Evolutionary conservation across 2,797 vertebrate genomes (phyloP).

Genomic region (Falco rusticolus): DNA sequence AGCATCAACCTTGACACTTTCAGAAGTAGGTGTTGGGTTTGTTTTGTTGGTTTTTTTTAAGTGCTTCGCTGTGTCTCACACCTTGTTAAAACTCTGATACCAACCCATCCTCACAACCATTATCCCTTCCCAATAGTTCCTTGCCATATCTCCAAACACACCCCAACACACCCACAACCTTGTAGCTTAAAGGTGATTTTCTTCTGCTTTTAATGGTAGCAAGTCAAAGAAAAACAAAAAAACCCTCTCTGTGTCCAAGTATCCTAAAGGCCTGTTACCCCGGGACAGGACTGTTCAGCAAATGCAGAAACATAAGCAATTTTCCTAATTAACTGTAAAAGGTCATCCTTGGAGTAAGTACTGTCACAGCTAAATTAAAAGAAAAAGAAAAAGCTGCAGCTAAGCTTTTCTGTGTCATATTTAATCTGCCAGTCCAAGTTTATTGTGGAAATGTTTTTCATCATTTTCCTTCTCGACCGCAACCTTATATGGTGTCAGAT

Average conservation of each 20-base stretch:
- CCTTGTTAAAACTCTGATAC: neutral
- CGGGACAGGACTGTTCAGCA: neutral
- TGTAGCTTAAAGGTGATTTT: neutral
- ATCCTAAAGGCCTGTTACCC: neutral
- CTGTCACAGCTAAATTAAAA: neutral
- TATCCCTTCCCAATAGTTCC: neutral
- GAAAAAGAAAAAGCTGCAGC: neutral
- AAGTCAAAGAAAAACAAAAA: neutral
- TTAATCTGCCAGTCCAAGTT: neutral
- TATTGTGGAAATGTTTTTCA: slow-evolving; percentile 29
- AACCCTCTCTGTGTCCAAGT: neutral
- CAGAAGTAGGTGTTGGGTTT: neutral
- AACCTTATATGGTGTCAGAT: slow-evolving; percentile 31
- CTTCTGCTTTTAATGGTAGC: neutral
- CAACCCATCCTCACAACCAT: neutral
- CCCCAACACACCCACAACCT: neutral
- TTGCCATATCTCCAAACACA: neutral
- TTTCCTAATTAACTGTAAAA: neutral
- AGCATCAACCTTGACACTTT: neutral
- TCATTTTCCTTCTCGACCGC: neutral
- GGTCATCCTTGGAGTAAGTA: neutral
- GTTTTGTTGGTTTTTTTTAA: neutral
- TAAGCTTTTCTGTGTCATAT: neutral
- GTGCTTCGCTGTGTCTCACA: neutral
- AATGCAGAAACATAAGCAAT: neutral